phyloP scores from a whole-genome alignment of 2,797 vertebrate species.

The Threskiornis aethiopicus region DNA sequence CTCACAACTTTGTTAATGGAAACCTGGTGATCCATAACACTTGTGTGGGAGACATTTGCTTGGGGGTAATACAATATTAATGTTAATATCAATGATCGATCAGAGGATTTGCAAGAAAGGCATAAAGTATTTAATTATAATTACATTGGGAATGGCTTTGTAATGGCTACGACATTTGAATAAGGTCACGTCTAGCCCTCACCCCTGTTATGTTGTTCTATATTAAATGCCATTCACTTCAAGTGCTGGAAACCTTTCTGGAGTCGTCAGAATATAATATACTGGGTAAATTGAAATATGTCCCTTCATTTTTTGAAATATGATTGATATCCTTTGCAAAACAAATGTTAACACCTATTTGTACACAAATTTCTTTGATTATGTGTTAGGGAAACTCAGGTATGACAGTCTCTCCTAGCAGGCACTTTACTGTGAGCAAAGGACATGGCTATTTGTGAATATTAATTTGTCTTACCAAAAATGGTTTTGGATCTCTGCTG shows the following conservation, averaged over 20 bases:
- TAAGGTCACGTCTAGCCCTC: conserved; percentile 94
- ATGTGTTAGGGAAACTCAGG: conserved; percentile 4
- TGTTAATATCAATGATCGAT: conserved; percentile 94
- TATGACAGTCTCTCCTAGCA: background rate
- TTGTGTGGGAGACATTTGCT: conserved; percentile 85
- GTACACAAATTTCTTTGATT: conserved; percentile 76
- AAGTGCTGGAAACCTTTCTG: conserved; percentile 85
- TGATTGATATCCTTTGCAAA: conserved; percentile 95
- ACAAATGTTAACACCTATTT: conserved; percentile 80
- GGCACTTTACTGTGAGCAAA: background rate
- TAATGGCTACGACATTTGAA: conserved; percentile 91
- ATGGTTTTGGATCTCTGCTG: background rate
- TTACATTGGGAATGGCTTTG: conserved; percentile 79
- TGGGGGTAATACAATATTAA: conserved; percentile 88
- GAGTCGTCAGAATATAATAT: conserved; percentile 84
- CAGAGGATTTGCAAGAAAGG: conserved; percentile 94
- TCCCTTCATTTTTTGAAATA: conserved; percentile 82
- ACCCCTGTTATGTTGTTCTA: conserved; percentile 91
- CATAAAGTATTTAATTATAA: conserved; percentile 98
- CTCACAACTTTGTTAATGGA: conserved; percentile 94
- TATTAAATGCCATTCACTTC: conserved; percentile 99
- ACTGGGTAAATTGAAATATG: conserved; percentile 94
- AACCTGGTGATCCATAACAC: conserved; percentile 96
- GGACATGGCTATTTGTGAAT: background rate
- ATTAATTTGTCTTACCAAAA: background rate